These are phyloP conservation scores for Sisor rabdophorus DNA, from an alignment of 2,113 vertebrate genomes.

Conservation along the genomic window DNA sequence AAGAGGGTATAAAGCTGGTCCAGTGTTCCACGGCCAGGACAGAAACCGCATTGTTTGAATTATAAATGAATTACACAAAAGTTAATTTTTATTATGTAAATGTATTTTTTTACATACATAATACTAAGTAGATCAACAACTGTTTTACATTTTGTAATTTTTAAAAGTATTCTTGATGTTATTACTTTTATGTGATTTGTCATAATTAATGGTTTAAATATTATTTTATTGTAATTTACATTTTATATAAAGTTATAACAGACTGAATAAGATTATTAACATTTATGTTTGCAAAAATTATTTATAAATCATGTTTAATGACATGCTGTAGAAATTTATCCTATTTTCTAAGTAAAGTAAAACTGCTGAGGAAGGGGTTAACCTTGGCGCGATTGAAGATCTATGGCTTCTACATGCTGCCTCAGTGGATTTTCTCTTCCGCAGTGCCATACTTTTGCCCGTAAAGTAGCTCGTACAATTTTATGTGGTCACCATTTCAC, in stretches of 20 bases:
- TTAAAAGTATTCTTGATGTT: not conserved
- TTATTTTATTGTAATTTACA: not conserved
- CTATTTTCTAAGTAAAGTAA: constrained; percentile 4
- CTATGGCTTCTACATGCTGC: constrained; percentile 15
- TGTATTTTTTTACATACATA: not conserved
- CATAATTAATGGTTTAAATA: not conserved
- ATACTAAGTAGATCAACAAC: not conserved
- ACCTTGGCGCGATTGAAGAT: constrained; percentile 29
- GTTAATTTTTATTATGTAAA: too few relatives aligned
- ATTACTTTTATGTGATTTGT: not conserved
- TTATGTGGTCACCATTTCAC: not conserved
- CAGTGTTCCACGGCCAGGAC: too few relatives aligned
- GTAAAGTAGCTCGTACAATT: constrained; percentile 16
- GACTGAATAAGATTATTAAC: not conserved
- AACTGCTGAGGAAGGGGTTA: not conserved
- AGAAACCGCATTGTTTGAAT: too few relatives aligned
- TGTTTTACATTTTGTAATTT: not conserved
- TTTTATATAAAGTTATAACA: not conserved
- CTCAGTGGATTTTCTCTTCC: constrained; percentile 26
- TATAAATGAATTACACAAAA: not conserved
- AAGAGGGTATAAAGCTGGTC: too few relatives aligned
- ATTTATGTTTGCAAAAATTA: not conserved
- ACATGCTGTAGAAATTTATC: not conserved
- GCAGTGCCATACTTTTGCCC: constrained; percentile 10
- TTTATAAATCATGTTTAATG: not conserved